phyloP scores from a whole-genome alignment of 92 coral and sea anemone species.

The Heliopora coerulea region DNA sequence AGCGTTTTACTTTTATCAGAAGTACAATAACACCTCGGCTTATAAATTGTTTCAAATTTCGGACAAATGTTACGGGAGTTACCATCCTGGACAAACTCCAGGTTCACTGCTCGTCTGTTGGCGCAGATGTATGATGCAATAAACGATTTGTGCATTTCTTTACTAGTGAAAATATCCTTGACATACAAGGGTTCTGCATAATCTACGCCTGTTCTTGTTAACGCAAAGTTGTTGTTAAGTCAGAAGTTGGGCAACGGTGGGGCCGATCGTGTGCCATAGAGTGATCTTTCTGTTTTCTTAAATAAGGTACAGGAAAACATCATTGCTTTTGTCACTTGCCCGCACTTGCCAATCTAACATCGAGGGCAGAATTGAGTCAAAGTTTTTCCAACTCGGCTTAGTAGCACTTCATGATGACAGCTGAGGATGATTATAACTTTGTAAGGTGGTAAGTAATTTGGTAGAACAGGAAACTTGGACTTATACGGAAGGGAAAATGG shows the following conservation, averaged over 20 bases:
- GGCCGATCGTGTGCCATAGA: background rate
- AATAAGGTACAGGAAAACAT: conserved; percentile 17
- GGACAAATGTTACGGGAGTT: too few species aligned
- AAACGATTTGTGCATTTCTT: background rate
- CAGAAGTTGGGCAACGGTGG: too few species aligned
- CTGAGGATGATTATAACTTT: conserved; percentile 23
- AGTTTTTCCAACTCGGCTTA: conserved; percentile 45
- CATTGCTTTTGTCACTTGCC: conserved; percentile 42
- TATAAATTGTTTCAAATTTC: too few species aligned
- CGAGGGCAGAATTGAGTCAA: conserved; percentile 41
- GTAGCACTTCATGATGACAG: conserved; percentile 50
- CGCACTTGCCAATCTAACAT: conserved; percentile 47
- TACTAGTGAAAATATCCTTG: background rate
- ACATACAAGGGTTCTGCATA: background rate
- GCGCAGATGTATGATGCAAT: background rate
- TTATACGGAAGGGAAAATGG: conserved; percentile 32
- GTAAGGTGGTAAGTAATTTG: conserved; percentile 43
- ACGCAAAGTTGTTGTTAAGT: too few species aligned
- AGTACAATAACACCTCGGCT: too few species aligned
- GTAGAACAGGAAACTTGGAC: conserved; percentile 37
- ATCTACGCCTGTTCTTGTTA: too few species aligned
- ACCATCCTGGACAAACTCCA: background rate
- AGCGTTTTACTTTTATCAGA: too few species aligned
- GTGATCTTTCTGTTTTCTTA: conserved; percentile 1
- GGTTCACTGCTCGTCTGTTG: background rate